These are phyloP conservation scores for Oriolus oriolus DNA, from an alignment of 2,113 vertebrate genomes.

Conservation along the genomic window DNA sequence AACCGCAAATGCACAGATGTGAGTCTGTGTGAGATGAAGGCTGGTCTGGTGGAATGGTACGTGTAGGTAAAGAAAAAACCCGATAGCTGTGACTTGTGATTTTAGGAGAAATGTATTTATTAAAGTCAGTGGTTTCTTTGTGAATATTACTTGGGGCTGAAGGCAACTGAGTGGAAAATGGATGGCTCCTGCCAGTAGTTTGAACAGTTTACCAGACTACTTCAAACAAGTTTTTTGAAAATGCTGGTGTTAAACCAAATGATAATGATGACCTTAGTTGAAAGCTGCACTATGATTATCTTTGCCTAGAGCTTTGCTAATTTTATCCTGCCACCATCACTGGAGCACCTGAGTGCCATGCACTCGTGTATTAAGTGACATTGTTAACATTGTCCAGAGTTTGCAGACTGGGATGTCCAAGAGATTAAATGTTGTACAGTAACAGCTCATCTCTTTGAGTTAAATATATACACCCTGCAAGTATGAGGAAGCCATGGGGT, in stretches of 20 bases:
- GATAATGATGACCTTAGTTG: background rate
- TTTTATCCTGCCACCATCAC: background rate
- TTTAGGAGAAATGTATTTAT: background rate
- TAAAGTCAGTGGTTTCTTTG: background rate
- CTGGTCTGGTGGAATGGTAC: background rate
- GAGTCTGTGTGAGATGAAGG: background rate
- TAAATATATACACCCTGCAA: background rate
- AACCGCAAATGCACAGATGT: accelerated
- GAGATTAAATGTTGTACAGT: background rate
- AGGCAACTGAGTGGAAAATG: background rate
- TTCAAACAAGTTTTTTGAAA: background rate
- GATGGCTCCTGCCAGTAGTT: background rate
- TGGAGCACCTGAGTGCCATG: accelerated
- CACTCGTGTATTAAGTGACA: accelerated
- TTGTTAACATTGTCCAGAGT: background rate
- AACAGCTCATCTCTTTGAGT: background rate
- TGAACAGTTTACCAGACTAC: background rate
- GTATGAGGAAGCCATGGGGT: background rate
- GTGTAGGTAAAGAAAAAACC: background rate
- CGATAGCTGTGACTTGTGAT: background rate
- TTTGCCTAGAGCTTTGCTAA: background rate
- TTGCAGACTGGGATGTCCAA: background rate
- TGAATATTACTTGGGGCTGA: background rate
- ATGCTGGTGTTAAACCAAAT: background rate
- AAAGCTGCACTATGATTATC: background rate